phyloP scores from a whole-genome alignment of 1,140 invertebrate genomes.

The Myzus persicae region DNA sequence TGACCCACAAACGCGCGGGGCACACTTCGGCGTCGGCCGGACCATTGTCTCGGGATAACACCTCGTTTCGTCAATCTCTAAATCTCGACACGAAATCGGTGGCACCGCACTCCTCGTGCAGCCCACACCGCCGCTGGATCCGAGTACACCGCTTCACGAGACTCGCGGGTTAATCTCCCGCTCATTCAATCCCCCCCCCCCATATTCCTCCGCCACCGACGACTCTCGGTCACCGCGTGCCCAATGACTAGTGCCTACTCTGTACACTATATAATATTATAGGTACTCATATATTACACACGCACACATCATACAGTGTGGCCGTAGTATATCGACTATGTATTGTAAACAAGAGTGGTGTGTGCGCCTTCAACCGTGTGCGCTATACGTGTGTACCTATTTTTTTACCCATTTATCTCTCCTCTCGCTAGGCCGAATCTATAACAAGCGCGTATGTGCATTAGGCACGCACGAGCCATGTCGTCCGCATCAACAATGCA shows the following conservation, averaged over 20 bases:
- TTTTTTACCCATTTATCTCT: slow-evolving; percentile 27
- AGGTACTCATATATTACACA: background rate
- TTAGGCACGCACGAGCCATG: slow-evolving; percentile 56
- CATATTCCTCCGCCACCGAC: background rate
- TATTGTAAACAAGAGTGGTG: slow-evolving; percentile 48
- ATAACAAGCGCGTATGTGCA: slow-evolving; percentile 19
- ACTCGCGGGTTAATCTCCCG: background rate
- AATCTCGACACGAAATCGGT: slow-evolving; percentile 42
- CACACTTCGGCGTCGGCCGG: slow-evolving; percentile 13
- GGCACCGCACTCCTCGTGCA: background rate
- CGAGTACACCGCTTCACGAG: no score
- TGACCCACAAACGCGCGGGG: slow-evolving; percentile 40
- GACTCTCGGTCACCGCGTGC: background rate
- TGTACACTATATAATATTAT: background rate
- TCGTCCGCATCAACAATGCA: slow-evolving; percentile 29
- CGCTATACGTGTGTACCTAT: slow-evolving; percentile 27
- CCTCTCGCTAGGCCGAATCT: slow-evolving; percentile 14
- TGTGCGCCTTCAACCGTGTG: slow-evolving; percentile 35
- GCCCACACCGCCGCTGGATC: background rate
- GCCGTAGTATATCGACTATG: slow-evolving; percentile 5
- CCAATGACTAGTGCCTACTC: background rate
- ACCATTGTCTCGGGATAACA: slow-evolving; percentile 46
- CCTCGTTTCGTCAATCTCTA: slow-evolving; percentile 37
- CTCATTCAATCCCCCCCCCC: background rate
- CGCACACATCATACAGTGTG: background rate